Percentiles rank a stretch among this genome's conserved stretches.
phyloP scores from a whole-genome alignment of 2,113 vertebrate species.

The Illadopsis cleaveri region DNA sequence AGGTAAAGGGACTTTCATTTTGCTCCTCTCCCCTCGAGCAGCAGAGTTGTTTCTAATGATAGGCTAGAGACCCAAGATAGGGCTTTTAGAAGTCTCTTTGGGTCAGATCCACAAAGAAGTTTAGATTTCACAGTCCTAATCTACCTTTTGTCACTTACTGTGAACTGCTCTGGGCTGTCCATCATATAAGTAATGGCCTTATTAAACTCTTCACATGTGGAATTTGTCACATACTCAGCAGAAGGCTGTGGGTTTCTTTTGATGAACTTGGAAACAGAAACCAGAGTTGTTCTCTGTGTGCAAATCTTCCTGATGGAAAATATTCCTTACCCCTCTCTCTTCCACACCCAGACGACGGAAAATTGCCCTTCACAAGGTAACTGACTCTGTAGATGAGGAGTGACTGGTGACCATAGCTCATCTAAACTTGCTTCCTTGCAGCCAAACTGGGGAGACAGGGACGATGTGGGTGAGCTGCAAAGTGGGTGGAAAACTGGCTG shows the following conservation, averaged over 20 bases:
- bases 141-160: background rate
- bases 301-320: background rate
- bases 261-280: background rate
- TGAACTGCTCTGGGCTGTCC: background rate
- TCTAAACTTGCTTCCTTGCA: background rate
- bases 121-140: background rate
- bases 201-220: background rate
- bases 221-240: background rate
- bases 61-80: background rate
- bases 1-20: background rate
- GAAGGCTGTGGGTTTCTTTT: background rate
- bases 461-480: too few species aligned
- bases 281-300: background rate
- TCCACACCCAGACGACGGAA: background rate
- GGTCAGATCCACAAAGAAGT: background rate
- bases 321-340: accelerated
- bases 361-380: background rate
- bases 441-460: background rate
- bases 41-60: background rate
- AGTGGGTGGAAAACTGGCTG: background rate
- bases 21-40: background rate
- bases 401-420: background rate
- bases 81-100: background rate
- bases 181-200: background rate
- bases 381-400: background rate